These are phyloP conservation scores for Ctenosaura bakeri DNA, from an alignment of 2,797 vertebrate species.

Conservation along the genomic window DNA sequence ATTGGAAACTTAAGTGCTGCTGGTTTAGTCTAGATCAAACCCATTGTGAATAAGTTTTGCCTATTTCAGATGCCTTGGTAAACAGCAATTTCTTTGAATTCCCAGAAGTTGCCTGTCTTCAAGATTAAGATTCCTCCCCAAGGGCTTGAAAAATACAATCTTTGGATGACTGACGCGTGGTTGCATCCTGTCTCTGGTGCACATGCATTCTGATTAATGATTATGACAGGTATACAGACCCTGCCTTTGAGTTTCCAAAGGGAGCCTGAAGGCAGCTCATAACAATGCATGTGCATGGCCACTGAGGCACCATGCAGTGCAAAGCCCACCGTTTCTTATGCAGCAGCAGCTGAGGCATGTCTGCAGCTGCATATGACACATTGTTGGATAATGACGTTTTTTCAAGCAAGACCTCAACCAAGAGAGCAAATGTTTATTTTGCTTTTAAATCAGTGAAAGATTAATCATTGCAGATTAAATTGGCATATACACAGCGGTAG, in stretches of 20 bases:
- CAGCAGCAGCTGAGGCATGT: background rate
- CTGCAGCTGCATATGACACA: background rate
- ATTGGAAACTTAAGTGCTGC: background rate
- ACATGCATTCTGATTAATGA: background rate
- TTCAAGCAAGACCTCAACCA: background rate
- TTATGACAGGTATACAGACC: background rate
- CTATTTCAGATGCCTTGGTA: background rate
- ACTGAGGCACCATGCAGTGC: background rate
- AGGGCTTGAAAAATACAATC: background rate
- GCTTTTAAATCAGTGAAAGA: background rate
- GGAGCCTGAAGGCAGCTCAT: background rate
- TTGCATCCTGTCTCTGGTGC: too few species aligned
- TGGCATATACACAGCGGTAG: too few species aligned
- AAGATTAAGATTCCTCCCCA: background rate
- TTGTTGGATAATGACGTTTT: background rate
- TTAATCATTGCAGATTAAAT: background rate
- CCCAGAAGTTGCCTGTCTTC: background rate
- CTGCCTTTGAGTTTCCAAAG: background rate
- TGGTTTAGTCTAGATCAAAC: background rate
- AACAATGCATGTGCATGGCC: background rate
- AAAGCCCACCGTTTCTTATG: background rate
- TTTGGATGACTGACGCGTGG: background rate
- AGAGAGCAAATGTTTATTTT: background rate
- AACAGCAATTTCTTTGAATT: too few species aligned
- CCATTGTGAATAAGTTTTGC: background rate